Conservation (phyloP, 2,888 invertebrate species). For the Diloba caeruleocephala region DNA sequence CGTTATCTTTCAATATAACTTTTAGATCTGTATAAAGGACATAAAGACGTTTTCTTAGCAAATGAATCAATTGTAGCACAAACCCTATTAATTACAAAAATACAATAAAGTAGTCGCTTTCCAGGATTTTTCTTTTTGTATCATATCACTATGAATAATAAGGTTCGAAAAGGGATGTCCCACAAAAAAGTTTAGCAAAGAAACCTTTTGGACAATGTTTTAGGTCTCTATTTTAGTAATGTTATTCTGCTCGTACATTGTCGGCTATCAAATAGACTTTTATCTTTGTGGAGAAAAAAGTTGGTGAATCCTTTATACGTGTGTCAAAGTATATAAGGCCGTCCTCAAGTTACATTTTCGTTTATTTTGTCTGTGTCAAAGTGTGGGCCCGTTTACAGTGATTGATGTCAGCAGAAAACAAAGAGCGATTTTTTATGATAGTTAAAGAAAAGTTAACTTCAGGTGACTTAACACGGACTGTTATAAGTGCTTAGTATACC, state of each 20-base stretch:
- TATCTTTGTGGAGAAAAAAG: conserved; percentile 13
- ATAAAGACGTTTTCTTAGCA: too few relatives aligned
- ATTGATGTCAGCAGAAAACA: too few relatives aligned
- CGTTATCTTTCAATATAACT: too few relatives aligned
- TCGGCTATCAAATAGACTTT: conserved; percentile 17
- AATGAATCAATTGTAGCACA: too few relatives aligned
- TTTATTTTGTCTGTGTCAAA: neutral
- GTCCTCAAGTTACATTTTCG: too few relatives aligned
- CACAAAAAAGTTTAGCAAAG: conserved; percentile 46
- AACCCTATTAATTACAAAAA: too few relatives aligned
- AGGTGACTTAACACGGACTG: too few relatives aligned
- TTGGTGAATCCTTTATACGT: conserved; percentile 13
- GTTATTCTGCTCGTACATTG: conserved; percentile 27
- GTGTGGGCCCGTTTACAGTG: neutral
- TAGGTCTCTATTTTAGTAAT: conserved; percentile 30
- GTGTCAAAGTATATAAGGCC: neutral
- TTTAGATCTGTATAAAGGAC: too few relatives aligned
- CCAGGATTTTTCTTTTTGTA: conserved; percentile 47
- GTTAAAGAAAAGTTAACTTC: too few relatives aligned
- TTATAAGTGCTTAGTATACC: too few relatives aligned
- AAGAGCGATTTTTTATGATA: too few relatives aligned
- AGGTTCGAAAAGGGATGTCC: conserved; percentile 49
- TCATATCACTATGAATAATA: conserved; percentile 56
- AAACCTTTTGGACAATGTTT: conserved; percentile 37
- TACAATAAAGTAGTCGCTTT: too few relatives aligned